Conservation (phyloP, 2,113 vertebrate genomes). For the Donacobius atricapilla region DNA sequence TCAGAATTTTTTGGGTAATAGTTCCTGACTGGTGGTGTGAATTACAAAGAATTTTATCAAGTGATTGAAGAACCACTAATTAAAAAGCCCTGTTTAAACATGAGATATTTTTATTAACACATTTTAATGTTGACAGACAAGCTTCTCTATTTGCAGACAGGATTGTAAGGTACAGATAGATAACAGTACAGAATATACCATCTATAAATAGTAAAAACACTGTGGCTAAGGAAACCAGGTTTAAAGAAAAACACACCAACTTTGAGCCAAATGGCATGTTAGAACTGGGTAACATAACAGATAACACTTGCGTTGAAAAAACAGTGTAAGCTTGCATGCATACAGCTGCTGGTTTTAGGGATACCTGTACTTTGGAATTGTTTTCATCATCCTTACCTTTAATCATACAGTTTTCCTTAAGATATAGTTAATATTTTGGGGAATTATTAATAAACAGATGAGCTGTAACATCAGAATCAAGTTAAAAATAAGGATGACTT, state of each 20-base stretch:
- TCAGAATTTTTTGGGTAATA: background rate
- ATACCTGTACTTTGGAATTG: background rate
- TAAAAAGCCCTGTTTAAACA: background rate
- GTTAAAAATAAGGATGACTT: background rate
- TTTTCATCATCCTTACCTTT: background rate
- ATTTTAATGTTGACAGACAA: background rate
- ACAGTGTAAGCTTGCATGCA: background rate
- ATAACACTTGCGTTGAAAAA: background rate
- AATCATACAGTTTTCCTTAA: background rate
- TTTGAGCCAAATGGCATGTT: background rate
- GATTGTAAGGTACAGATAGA: background rate
- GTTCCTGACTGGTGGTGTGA: background rate
- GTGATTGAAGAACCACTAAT: background rate
- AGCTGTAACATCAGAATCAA: background rate
- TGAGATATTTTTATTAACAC: conserved; percentile 12
- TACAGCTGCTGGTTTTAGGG: background rate
- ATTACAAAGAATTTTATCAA: background rate
- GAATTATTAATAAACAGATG: background rate
- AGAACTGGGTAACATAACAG: background rate
- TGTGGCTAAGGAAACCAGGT: background rate
- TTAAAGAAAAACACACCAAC: background rate
- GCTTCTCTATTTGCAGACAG: background rate
- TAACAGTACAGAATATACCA: background rate
- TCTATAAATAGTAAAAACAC: background rate
- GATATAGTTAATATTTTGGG: background rate